phyloP scores from a whole-genome alignment of 2,888 invertebrate genomes.

The Melinaea menophilus region DNA sequence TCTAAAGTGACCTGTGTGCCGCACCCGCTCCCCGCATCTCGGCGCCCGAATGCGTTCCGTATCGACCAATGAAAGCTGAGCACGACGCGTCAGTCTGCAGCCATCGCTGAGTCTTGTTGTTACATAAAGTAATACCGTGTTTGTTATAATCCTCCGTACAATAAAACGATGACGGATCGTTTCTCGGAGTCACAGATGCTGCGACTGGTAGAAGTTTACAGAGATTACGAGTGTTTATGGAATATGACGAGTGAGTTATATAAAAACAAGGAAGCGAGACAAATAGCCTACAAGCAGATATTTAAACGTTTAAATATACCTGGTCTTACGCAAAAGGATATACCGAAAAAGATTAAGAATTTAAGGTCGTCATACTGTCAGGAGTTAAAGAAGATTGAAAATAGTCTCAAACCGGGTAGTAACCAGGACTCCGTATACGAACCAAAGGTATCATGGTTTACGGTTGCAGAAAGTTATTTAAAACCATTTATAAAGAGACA shows the following conservation, averaged over 20 bases:
- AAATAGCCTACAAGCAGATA: slow-evolving; percentile 32
- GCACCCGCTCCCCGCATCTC: slow-evolving; percentile 5
- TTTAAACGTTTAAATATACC: slow-evolving; percentile 30
- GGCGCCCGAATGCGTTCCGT: slow-evolving; percentile 4
- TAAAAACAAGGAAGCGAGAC: slow-evolving; percentile 17
- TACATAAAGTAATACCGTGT: neutral
- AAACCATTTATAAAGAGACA: slow-evolving; percentile 6
- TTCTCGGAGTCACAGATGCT: slow-evolving; percentile 33
- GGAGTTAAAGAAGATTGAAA: slow-evolving; percentile 29
- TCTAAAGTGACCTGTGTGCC: slow-evolving; percentile 1
- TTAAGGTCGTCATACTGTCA: slow-evolving; percentile 36
- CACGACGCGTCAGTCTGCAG: neutral
- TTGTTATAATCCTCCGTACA: neutral
- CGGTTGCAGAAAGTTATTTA: slow-evolving; percentile 4
- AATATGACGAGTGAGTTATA: slow-evolving; percentile 19
- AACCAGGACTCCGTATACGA: slow-evolving; percentile 1
- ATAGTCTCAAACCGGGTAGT: neutral
- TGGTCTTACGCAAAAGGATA: slow-evolving; percentile 27
- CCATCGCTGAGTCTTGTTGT: neutral
- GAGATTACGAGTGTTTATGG: slow-evolving; percentile 34
- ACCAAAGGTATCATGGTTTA: slow-evolving; percentile 13
- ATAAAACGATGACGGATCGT: slow-evolving; percentile 26
- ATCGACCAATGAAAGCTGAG: slow-evolving; percentile 3
- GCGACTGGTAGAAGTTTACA: slow-evolving; percentile 31
- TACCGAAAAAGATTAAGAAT: slow-evolving; percentile 37